Base-by-base conservation (phyloP, 2,888 invertebrate genomes). In the Diarsia rubi region DNA sequence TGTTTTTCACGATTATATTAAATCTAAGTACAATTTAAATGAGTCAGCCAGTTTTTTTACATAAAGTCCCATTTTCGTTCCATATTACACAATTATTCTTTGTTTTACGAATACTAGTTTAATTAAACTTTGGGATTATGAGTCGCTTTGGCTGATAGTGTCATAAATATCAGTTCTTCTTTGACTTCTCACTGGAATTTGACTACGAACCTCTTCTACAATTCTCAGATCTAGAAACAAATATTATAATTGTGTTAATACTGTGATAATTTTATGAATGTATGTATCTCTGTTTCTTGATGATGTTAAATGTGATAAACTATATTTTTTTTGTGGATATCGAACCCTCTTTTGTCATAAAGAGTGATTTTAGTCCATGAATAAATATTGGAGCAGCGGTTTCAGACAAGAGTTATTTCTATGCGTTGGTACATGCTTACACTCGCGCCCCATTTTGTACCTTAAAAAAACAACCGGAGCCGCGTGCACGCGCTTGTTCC, bases 121-220 rank as follows among this genome's bases (percentile, higher is more conserved):
- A 2, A 14, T 9, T 37, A n/a, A 42, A 31, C 49, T 54, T 76
- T 54, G 78, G 60, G 19, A 44, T 27, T 64, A 64, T 21, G 47
- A 75, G 21, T 65, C 21, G 3, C 45, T 0, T 14, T 63, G 78
- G 14, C 44, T 66, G 8, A 93, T 71, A 2, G 97, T 97, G 81
- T 98, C 97, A 88, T 99, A 99, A 31, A 99, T 87, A 89, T 99
- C 98, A 0, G 95, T 95, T 86, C 99, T 97, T 68, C 98, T 97
- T 93, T 99, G 99, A 1, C 90, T 92, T 57, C 97, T 97, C 27
- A 98, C 97, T 0, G 99, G 99, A 91, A 99, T 98, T 94, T 98
- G 98, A 78, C 97, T 97, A 69, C 99, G 97, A 0, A 99, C 98
- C 91, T 98, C 97, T 64, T 98, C 97, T 60, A 98, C 97, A 74